A percentile compares a stretch with the other conserved stretches of the same genome.
phyloP scores from a whole-genome alignment of 2,888 invertebrate species.

The Cheilosia vulpina region DNA sequence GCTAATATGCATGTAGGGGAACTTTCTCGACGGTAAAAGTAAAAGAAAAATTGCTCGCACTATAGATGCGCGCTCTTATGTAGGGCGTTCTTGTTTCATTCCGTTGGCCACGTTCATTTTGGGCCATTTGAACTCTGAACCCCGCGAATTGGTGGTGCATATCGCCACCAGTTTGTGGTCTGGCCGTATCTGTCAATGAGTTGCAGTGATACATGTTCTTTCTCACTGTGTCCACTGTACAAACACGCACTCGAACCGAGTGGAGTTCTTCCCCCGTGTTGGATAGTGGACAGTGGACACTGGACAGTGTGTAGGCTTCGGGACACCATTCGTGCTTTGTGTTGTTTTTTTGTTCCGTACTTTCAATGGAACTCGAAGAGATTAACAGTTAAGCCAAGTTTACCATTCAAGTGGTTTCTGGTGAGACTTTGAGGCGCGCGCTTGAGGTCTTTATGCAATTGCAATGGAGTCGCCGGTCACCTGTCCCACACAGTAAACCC shows the following conservation, averaged over 20 bases:
- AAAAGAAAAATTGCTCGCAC: constrained; percentile 24
- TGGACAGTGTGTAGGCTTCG: constrained; percentile 16
- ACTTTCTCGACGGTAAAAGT: constrained; percentile 46
- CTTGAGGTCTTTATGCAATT: constrained; percentile 1
- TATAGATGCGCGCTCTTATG: neutral
- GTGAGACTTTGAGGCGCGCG: constrained; percentile 27
- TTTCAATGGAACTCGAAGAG: constrained; percentile 60
- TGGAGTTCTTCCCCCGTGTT: constrained; percentile 36
- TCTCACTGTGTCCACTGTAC: neutral
- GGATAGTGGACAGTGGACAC: constrained; percentile 16
- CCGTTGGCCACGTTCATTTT: constrained; percentile 9
- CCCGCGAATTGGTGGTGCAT: neutral
- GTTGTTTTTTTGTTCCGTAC: neutral
- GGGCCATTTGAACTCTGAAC: constrained; percentile 43
- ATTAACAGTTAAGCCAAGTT: constrained; percentile 52
- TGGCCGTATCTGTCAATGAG: too few relatives aligned
- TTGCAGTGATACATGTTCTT: constrained; percentile 13
- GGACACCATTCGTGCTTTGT: constrained; percentile 28
- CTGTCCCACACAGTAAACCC: constrained; percentile 35
- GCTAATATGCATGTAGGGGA: neutral
- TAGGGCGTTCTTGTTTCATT: constrained; percentile 22
- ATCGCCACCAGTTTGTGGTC: constrained; percentile 22
- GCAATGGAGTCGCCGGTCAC: constrained; percentile 13
- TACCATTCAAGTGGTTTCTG: constrained; percentile 18
- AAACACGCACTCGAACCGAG: constrained; percentile 6